Evolutionary conservation across 2,888 invertebrate genomes (phyloP).

Genomic region (Synanthedon myopaeformis): DNA sequence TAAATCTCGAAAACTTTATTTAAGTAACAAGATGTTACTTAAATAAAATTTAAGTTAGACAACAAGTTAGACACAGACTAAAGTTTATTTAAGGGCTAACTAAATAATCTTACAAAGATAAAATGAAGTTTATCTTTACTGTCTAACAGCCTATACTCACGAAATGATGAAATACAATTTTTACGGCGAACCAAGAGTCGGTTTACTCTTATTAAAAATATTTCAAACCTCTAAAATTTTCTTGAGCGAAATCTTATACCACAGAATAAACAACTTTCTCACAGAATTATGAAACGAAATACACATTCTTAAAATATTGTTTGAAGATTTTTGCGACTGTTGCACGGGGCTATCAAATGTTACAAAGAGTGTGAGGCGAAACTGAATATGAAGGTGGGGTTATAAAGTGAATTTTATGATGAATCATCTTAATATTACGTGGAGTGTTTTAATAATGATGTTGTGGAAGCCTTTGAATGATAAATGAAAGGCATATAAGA

Average conservation of each 20-base stretch:
- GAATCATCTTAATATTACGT: conserved; percentile 11
- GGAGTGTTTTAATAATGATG: not conserved
- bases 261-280: conserved; percentile 10
- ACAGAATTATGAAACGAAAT: not conserved
- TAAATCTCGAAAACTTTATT: too few species aligned
- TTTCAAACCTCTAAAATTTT: conserved; percentile 20
- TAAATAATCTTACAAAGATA: too few species aligned
- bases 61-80: too few species aligned
- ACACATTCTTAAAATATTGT: too few species aligned
- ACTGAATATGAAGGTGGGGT: conserved; percentile 23
- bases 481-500: too few species aligned
- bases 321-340: conserved; percentile 9
- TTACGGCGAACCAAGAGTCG: conserved; percentile 1
- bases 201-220: conserved; percentile 24
- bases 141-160: too few species aligned
- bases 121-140: too few species aligned
- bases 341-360: conserved; percentile 7
- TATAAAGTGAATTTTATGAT: conserved; percentile 21
- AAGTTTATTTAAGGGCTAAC: too few species aligned
- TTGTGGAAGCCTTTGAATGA: not conserved
- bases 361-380: conserved; percentile 14
- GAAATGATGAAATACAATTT: not conserved
- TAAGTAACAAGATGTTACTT: too few species aligned
- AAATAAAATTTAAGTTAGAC: too few species aligned
- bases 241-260: conserved; percentile 16